Conservation (phyloP, 2,888 invertebrate genomes). For the Latrodectus elegans region DNA sequence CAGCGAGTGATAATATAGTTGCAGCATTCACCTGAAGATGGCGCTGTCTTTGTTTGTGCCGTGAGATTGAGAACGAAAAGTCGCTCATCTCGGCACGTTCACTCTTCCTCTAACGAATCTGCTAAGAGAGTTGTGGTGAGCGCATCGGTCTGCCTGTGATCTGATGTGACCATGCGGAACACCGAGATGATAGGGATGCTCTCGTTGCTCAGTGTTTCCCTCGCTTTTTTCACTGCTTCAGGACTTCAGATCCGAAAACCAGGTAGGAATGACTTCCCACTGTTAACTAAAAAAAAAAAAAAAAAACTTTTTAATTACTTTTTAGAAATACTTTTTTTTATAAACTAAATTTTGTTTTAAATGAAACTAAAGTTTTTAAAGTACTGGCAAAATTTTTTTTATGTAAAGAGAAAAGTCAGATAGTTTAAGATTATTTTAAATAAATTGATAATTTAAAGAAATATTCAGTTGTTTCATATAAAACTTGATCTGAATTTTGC, state of each 20-base stretch:
- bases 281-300: no score
- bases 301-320: no score
- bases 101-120: constrained; percentile 6
- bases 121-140: constrained; percentile 13
- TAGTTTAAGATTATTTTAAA: no score
- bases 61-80: neutral
- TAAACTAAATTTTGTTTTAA: no score
- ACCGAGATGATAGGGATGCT: constrained; percentile 48
- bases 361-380: no score
- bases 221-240: constrained; percentile 20
- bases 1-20: neutral
- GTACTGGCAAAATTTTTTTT: no score
- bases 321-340: no score
- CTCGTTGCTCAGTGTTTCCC: constrained; percentile 6
- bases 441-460: no score
- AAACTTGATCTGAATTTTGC: no score
- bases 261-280: constrained; percentile 11
- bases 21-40: neutral
- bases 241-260: constrained; percentile 34
- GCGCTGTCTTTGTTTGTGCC: constrained; percentile 3
- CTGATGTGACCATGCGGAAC: constrained; percentile 35
- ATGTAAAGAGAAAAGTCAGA: no score
- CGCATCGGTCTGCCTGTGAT: constrained; percentile 6
- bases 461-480: no score
- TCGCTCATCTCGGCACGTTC: neutral